Percentiles rank a stretch among this genome's conserved stretches.
phyloP scores from a whole-genome alignment of 2,888 invertebrate species.

The Nineta flava region DNA sequence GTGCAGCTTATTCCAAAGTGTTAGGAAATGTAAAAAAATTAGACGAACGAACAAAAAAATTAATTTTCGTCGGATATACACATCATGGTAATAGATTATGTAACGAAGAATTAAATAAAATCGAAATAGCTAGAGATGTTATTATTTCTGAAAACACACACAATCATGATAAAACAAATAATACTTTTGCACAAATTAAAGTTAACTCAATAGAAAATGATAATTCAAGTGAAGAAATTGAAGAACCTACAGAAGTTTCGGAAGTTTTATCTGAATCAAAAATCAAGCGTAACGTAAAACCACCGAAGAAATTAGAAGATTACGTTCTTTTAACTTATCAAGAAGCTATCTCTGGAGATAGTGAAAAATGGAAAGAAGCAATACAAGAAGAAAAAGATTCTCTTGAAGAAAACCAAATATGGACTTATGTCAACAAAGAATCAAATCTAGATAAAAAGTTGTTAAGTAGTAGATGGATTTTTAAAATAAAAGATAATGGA shows the following conservation, averaged over 20 bases:
- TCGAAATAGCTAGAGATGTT: no score
- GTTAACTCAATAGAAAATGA: not conserved
- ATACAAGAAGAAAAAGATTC: not conserved
- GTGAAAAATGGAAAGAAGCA: not conserved
- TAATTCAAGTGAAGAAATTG: not conserved
- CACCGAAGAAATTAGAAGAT: not conserved
- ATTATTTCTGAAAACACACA: no score
- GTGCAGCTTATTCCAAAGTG: no score
- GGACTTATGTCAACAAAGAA: not conserved
- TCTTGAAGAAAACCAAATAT: not conserved
- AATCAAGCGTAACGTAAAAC: not conserved
- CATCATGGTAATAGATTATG: no score
- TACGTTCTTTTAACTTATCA: not conserved
- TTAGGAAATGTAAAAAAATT: no score
- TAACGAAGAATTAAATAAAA: no score
- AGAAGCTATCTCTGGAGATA: not conserved
- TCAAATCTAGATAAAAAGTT: not conserved
- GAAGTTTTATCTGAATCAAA: not conserved
- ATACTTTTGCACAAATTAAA: not conserved
- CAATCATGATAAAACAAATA: not conserved
- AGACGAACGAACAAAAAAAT: no score
- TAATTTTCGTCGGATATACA: no score
- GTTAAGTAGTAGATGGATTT: conserved; percentile 12
- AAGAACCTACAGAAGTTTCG: not conserved
- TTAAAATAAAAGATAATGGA: conserved; percentile 13